phyloP scores from a whole-genome alignment of 2,888 invertebrate species.

The Parnassius mnemosyne region DNA sequence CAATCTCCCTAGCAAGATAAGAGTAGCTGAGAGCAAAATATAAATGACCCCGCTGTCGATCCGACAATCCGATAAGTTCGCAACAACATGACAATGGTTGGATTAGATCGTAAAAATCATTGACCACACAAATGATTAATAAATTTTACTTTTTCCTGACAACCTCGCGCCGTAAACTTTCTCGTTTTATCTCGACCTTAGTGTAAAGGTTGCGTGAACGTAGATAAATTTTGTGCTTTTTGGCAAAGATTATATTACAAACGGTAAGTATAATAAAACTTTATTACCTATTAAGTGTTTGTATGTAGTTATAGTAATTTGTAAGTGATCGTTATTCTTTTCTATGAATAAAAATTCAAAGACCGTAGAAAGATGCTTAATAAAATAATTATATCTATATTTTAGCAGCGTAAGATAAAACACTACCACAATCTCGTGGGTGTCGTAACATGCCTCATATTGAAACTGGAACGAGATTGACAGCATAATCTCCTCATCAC shows the following conservation, averaged over 20 bases:
- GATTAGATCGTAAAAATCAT: constrained; percentile 19
- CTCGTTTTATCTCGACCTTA: constrained; percentile 24
- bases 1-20: constrained; percentile 1
- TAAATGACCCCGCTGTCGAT: constrained; percentile 5
- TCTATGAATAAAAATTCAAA: no score
- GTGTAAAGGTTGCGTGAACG: constrained; percentile 43
- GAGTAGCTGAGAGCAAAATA: constrained; percentile 1
- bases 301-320: no score
- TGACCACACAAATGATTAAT: constrained; percentile 21
- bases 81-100: constrained; percentile 16
- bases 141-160: constrained; percentile 26
- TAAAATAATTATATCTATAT: no score
- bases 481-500: no score
- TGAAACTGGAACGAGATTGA: no score
- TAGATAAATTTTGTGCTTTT: constrained; percentile 49
- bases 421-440: no score
- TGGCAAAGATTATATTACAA: constrained; percentile 39
- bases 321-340: no score
- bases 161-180: constrained; percentile 23
- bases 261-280: no score
- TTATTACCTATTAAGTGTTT: no score
- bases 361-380: no score
- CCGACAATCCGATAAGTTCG: constrained; percentile 1
- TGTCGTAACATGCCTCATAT: no score
- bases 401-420: no score